These are phyloP conservation scores for Burhinus bistriatus DNA, from an alignment of 2,113 vertebrate species.

Conservation along the genomic window DNA sequence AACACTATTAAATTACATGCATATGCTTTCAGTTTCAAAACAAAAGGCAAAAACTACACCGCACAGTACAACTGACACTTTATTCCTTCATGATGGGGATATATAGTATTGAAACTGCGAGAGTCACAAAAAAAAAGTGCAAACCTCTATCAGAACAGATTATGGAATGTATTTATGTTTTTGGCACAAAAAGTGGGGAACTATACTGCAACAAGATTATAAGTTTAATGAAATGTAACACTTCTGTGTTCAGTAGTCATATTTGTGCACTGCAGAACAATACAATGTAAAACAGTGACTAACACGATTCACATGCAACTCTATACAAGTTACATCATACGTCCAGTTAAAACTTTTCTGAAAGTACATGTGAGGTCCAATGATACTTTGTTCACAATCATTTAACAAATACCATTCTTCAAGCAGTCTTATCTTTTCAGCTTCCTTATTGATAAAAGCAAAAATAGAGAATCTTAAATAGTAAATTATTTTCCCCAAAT, in stretches of 20 bases:
- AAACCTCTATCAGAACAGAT: slow-evolving; percentile 58
- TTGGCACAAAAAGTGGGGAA: slow-evolving; percentile 75
- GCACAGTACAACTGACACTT: slow-evolving; percentile 72
- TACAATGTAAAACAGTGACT: slow-evolving; percentile 58
- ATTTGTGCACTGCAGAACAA: slow-evolving; percentile 63
- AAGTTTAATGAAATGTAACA: slow-evolving; percentile 44
- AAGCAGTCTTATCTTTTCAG: slow-evolving; percentile 32
- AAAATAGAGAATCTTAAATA: slow-evolving; percentile 47
- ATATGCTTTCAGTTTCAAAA: neutral
- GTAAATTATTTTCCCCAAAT: slow-evolving; percentile 9
- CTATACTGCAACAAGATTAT: slow-evolving; percentile 18
- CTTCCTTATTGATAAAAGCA: slow-evolving; percentile 40
- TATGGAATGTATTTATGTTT: slow-evolving; percentile 62
- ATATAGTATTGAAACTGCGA: slow-evolving; percentile 61
- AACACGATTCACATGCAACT: slow-evolving; percentile 69
- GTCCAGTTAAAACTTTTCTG: slow-evolving; percentile 53
- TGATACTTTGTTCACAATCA: slow-evolving; percentile 59
- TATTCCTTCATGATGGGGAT: slow-evolving; percentile 71
- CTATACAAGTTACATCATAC: slow-evolving; percentile 60
- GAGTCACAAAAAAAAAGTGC: slow-evolving; percentile 58
- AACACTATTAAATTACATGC: neutral
- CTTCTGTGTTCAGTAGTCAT: slow-evolving; percentile 46
- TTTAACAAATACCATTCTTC: slow-evolving; percentile 44
- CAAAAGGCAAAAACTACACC: slow-evolving; percentile 10
- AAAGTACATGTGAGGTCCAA: slow-evolving; percentile 47